Base-by-base conservation (phyloP, 2,888 invertebrate genomes). In the Thymelicus acteon region DNA sequence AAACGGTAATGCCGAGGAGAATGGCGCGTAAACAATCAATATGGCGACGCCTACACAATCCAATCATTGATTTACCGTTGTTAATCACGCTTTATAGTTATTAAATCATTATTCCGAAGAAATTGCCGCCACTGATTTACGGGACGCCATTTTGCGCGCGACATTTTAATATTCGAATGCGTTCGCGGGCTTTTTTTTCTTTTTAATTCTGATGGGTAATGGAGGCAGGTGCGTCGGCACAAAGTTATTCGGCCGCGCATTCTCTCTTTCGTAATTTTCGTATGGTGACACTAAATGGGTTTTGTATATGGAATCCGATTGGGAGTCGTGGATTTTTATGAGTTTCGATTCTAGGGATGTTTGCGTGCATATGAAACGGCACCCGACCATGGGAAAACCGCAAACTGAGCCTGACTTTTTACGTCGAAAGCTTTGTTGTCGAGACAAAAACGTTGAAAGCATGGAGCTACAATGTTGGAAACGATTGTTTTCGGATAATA, bases 51-150 rank as follows among this genome's bases (percentile, higher is more conserved):
- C 78, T 76, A 80, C 77, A 73, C 79, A 78, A 81, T 78, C 76
- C 81, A 76, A 79, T 81, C 79, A 78, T 75, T 76, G 82, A 88
- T 88, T 87, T 87, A 87, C 90, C 89, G 86, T 90, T 84, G 85
- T 90, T 92, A 93, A 93, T 92, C 89, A 92, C 83, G 78, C 84
- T 90, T 91, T 87, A 88, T 89, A 88, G 88, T 91, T 91, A 90
- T 89, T 91, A 91, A 86, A 85, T 83, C 82, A 84, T 85, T 84
- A 86, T 80, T 78, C 79, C 83, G 82, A 84, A 89, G 90, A 87
- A 92, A 92, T 91, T 89, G 85, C 87, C 79, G 84, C 84, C 83
- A 84, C 85, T 91, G 91, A 93, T 92, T 92, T 91, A 92, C 84
- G 85, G 84, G 78, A 79, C 79, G 88, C 91, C 90, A 91, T 91